phyloP scores from a whole-genome alignment of 2,113 vertebrate species.

The Psilopogon haemacephalus region DNA sequence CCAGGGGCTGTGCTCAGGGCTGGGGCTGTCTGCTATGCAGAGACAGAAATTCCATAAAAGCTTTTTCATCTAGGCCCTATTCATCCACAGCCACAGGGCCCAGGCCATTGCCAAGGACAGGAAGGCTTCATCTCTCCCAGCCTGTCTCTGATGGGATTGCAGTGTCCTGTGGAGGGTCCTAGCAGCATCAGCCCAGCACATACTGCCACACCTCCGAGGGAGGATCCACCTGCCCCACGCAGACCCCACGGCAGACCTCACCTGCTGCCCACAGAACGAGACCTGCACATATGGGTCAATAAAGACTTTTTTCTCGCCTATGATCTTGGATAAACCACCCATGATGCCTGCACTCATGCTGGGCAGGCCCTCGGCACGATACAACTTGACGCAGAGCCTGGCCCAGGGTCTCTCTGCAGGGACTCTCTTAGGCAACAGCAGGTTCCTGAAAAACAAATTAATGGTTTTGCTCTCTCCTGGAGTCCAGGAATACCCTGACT shows the following conservation, averaged over 20 bases:
- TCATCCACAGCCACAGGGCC: fast-evolving
- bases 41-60: not conserved
- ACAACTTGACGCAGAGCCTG: slow-evolving; percentile 83
- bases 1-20: not conserved
- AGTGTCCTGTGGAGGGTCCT: not conserved
- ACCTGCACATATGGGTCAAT: slow-evolving; percentile 88
- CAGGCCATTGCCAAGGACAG: not conserved
- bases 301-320: slow-evolving; percentile 84
- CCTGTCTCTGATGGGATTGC: not conserved
- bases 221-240: not conserved
- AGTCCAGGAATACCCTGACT: not conserved
- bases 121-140: not conserved
- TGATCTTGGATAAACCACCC: slow-evolving; percentile 86
- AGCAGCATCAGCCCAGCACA: not conserved
- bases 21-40: not conserved
- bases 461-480: not conserved
- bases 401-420: slow-evolving; percentile 89
- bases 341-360: slow-evolving; percentile 87
- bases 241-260: slow-evolving; percentile 32
- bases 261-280: slow-evolving; percentile 90
- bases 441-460: slow-evolving; percentile 76
- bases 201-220: not conserved
- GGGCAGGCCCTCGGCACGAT: slow-evolving; percentile 86
- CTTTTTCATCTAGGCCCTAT: not conserved
- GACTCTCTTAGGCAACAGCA: slow-evolving; percentile 87